Percentiles rank a stretch among this genome's conserved stretches.
These are phyloP conservation scores for Hyles euphorbiae DNA, from an alignment of 1,140 invertebrate genomes.

Conservation along the genomic window DNA sequence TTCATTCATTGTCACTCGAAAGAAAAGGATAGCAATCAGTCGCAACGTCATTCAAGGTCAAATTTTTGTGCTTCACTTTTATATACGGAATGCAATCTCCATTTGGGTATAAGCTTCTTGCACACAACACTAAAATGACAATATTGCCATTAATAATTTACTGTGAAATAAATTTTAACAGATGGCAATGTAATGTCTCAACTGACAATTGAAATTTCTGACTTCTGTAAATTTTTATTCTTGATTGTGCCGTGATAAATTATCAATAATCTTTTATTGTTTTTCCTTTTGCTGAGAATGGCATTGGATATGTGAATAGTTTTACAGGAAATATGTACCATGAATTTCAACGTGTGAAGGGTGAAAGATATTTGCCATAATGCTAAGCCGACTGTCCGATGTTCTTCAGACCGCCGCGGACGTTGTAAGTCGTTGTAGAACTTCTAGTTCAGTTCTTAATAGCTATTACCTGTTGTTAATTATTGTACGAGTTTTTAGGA, in stretches of 20 bases:
- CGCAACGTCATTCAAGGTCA: no score
- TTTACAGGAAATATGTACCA: neutral
- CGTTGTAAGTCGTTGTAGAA: conserved; percentile 52
- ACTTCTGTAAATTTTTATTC: conserved; percentile 1
- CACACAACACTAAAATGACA: no score
- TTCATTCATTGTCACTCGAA: no score
- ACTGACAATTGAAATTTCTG: neutral
- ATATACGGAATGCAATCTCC: no score
- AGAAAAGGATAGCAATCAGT: no score
- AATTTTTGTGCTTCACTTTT: no score
- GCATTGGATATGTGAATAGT: neutral
- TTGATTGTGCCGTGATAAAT: conserved; percentile 2
- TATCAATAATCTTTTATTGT: conserved; percentile 1
- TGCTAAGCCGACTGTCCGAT: conserved; percentile 72
- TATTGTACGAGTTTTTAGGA: no score
- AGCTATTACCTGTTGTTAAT: no score
- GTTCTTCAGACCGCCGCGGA: conserved; percentile 71
- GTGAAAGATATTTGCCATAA: conserved; percentile 28
- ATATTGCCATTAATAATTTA: neutral
- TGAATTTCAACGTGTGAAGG: conserved; percentile 3
- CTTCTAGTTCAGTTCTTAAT: neutral
- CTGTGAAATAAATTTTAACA: neutral
- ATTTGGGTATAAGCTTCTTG: no score
- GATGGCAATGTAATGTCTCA: no score
- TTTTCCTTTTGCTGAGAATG: neutral